Evolutionary conservation across 2,888 invertebrate species (phyloP).

Genomic region (Temnothorax ravouxi): DNA sequence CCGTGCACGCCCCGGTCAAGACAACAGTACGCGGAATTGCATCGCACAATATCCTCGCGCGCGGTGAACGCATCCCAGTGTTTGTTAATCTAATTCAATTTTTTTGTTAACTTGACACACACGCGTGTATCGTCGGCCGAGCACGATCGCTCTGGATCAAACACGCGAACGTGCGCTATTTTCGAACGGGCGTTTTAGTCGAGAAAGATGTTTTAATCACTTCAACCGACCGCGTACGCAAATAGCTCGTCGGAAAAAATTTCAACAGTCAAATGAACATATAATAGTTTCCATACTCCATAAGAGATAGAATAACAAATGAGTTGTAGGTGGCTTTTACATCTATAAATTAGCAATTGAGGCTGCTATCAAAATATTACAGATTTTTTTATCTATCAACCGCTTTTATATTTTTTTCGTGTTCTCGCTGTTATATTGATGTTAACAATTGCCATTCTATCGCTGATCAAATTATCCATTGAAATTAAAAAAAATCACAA

Average conservation of each 20-base stretch:
- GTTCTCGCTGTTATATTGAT: conserved; percentile 32
- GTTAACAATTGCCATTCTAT: conserved; percentile 17
- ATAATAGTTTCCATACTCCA: background rate
- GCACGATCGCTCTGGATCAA: conserved; percentile 27
- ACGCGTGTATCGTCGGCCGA: background rate
- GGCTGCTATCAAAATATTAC: background rate
- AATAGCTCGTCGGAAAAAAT: background rate
- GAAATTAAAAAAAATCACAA: conserved; percentile 28
- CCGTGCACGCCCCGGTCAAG: conserved; percentile 8
- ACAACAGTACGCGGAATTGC: conserved; percentile 25
- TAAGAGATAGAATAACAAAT: conserved; percentile 12
- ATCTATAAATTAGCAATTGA: background rate
- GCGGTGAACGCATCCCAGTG: conserved; percentile 8
- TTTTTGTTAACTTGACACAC: conserved; percentile 34
- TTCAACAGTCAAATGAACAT: conserved; percentile 12
- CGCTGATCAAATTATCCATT: conserved; percentile 28
- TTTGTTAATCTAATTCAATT: conserved; percentile 48
- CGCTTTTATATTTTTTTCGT: background rate
- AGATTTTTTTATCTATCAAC: background rate
- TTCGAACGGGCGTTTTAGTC: conserved; percentile 28
- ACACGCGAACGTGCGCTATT: conserved; percentile 29
- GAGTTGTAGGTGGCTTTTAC: background rate
- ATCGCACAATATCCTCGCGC: background rate
- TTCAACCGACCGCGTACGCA: conserved; percentile 3
- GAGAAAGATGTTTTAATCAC: conserved; percentile 33